phyloP scores from a whole-genome alignment of 2,888 invertebrate species.

The Limulus polyphemus region DNA sequence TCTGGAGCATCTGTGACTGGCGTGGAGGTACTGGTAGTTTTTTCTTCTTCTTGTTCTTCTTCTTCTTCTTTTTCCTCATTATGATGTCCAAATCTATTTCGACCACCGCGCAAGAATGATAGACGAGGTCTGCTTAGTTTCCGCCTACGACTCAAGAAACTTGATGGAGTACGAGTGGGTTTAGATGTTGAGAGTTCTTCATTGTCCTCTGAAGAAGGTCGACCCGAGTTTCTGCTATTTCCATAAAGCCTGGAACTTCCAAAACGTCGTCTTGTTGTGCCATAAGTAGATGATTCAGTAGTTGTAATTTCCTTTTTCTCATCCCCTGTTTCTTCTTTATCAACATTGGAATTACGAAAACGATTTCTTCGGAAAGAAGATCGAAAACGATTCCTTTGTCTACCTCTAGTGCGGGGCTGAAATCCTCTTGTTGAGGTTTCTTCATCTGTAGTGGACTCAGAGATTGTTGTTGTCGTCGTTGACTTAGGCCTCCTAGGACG shows the following conservation, averaged over 20 bases:
- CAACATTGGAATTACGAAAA: not conserved
- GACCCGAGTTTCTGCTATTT: too few species aligned
- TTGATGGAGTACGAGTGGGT: too few species aligned
- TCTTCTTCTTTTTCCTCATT: too few species aligned
- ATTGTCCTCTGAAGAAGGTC: too few species aligned
- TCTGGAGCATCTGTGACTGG: not conserved
- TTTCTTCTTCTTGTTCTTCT: not conserved
- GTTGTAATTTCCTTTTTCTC: not conserved
- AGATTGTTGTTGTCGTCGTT: constrained; percentile 6
- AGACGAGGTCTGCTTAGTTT: too few species aligned
- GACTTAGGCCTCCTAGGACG: constrained; percentile 1
- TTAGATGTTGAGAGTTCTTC: too few species aligned
- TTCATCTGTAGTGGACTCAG: not conserved
- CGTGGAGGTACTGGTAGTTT: not conserved
- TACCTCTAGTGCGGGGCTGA: constrained; percentile 3
- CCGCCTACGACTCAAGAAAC: too few species aligned
- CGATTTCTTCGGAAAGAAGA: constrained; percentile 4
- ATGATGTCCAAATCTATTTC: too few species aligned
- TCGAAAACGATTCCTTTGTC: constrained; percentile 8
- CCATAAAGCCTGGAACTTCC: not conserved
- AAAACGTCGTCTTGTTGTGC: not conserved
- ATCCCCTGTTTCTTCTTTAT: constrained; percentile 1
- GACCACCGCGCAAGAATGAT: too few species aligned
- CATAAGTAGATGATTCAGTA: constrained; percentile 4
- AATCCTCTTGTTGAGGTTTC: constrained; percentile 8